Conservation (phyloP, 2,113 vertebrate genomes). For the Erythrolamprus reginae region DNA sequence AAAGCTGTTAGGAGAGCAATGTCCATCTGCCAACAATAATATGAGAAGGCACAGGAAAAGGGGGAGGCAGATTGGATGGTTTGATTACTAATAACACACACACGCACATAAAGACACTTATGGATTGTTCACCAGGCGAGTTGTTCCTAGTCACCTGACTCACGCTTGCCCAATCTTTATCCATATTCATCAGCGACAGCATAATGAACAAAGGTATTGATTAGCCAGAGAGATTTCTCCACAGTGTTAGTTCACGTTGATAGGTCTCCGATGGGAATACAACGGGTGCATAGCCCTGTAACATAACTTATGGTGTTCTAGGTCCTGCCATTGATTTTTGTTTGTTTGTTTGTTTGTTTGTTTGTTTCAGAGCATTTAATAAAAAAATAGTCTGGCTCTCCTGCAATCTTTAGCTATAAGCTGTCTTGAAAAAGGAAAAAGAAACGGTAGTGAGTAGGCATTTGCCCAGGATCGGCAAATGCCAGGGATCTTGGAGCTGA, state of each 20-base stretch:
- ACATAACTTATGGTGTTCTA: slow-evolving; percentile 78
- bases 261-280: slow-evolving; percentile 69
- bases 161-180: slow-evolving; percentile 72
- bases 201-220: slow-evolving; percentile 84
- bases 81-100: slow-evolving; percentile 41
- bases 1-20: slow-evolving; percentile 50
- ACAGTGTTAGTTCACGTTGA: slow-evolving; percentile 69
- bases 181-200: slow-evolving; percentile 70
- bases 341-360: no score
- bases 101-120: slow-evolving; percentile 15
- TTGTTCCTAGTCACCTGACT: slow-evolving; percentile 80
- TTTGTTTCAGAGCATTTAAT: background rate
- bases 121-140: slow-evolving; percentile 71
- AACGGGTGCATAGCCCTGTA: slow-evolving; percentile 49
- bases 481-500: background rate
- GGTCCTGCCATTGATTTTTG: slow-evolving; percentile 75
- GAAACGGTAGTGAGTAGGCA: slow-evolving; percentile 47
- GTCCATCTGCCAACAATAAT: slow-evolving; percentile 38
- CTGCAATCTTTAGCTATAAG: slow-evolving; percentile 73
- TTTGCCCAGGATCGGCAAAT: slow-evolving; percentile 4
- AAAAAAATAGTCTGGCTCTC: slow-evolving; percentile 60
- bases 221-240: slow-evolving; percentile 80
- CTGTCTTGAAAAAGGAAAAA: slow-evolving; percentile 48
- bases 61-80: slow-evolving; percentile 43
- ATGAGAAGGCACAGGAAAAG: slow-evolving; percentile 21